Conservation (phyloP, 2,113 vertebrate genomes). For the Gymnogyps californianus region DNA sequence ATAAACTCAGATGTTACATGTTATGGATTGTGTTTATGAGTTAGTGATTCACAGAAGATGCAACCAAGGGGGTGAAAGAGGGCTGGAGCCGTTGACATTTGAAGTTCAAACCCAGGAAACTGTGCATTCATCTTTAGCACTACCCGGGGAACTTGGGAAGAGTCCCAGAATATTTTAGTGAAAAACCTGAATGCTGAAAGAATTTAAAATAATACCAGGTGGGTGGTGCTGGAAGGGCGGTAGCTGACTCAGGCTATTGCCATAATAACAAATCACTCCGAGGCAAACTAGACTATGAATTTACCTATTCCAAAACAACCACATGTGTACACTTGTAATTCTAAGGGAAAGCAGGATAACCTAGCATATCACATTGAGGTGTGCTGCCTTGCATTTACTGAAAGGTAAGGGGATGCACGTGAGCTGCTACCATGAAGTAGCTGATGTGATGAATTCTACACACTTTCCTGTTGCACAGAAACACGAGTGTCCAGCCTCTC, state of each 20-base stretch:
- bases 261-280: not conserved
- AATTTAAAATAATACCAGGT: not conserved
- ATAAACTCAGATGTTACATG: not conserved
- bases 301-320: not conserved
- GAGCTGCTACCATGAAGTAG: not conserved
- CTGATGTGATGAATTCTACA: not conserved
- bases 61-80: not conserved
- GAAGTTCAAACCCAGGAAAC: not conserved
- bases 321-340: not conserved
- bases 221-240: not conserved
- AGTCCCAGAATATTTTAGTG: not conserved
- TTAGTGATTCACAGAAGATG: not conserved
- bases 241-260: not conserved
- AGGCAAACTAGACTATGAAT: not conserved
- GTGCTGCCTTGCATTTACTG: not conserved
- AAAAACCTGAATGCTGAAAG: not conserved
- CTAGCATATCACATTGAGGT: not conserved
- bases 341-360: not conserved
- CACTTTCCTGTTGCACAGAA: not conserved
- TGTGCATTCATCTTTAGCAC: not conserved
- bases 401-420: not conserved
- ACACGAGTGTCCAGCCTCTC: not conserved
- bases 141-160: not conserved
- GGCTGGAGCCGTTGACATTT: not conserved
- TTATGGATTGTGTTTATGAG: conserved; percentile 3